A percentile compares a stretch with the other conserved stretches of the same genome.
Conservation (phyloP, 2,797 vertebrate genomes). For the Tokudaia tokunoshimensis region DNA sequence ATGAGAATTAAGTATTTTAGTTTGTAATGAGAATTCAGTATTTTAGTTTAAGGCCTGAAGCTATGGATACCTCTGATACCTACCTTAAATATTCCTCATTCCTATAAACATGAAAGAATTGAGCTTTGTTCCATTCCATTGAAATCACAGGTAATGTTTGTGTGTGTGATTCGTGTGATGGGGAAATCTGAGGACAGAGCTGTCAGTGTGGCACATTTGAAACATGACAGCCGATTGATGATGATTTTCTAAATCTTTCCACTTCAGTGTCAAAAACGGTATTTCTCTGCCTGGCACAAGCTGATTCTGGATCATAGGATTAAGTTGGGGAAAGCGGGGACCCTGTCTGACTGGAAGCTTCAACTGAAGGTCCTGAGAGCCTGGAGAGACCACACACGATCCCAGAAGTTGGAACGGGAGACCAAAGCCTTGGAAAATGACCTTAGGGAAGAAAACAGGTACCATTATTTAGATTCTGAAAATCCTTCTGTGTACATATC, state of each 20-base stretch:
- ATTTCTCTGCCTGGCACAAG: constrained; percentile 96
- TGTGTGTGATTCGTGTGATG: neutral
- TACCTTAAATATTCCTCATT: constrained; percentile 26
- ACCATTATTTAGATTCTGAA: constrained; percentile 60
- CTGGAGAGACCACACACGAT: constrained; percentile 93
- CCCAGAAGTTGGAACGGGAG: constrained; percentile 89
- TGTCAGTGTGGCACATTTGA: neutral
- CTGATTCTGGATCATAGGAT: constrained; percentile 91
- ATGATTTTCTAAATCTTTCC: constrained; percentile 80
- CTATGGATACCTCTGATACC: neutral
- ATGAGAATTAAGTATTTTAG: neutral
- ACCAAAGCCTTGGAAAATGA: constrained; percentile 89
- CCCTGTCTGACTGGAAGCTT: constrained; percentile 94
- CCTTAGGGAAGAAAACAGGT: constrained; percentile 94
- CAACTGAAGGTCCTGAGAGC: constrained; percentile 92
- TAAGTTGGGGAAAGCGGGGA: constrained; percentile 92
- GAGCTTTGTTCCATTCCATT: neutral
- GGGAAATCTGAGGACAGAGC: neutral
- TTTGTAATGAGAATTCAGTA: constrained; percentile 17
- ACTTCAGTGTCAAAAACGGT: constrained; percentile 92
- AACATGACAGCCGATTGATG: neutral
- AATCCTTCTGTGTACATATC: constrained; percentile 2
- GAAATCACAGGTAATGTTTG: constrained; percentile 14
- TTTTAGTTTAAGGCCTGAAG: constrained; percentile 10
- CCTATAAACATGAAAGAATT: constrained; percentile 3